Base-by-base conservation (phyloP, 2,888 invertebrate species). In the Gibbula magus region DNA sequence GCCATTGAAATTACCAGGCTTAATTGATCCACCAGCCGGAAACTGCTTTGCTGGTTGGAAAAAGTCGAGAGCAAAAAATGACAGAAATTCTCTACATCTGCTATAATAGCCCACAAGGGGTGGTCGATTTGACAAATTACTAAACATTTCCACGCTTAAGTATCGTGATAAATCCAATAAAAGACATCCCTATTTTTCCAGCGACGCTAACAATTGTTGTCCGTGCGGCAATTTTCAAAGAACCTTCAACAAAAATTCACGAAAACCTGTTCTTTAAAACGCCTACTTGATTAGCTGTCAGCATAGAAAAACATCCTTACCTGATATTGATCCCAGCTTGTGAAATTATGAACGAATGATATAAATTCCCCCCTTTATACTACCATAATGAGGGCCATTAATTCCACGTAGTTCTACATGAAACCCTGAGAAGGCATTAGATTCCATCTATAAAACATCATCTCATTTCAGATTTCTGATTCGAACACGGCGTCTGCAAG, bases 51-150 rank as follows among this genome's bases (percentile, higher is more conserved):
- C 25, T 25, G 61, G 61, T 29, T 25, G 61, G 29, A 61, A 61
- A 56, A 61, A 61, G 4, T 61, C 61, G 25, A 10, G 61, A 29
- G 29, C n/a, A 70, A 39, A 39, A 35, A 39, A 35, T 13, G 35
- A 16, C 1, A n/a, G 20, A 70, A n/a, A 13, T 35, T 32, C 32
- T 32, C 20, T 35, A 32, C 70, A 70, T 39, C 70, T 70, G 70
- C 70, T 35, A 20, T 32, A 39, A 70, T 70, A 35, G 20, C 70
- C 70, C 70, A 70, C 70, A 70, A 70, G 70, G 70, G 70, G 39
- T 20, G 35, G 35, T 10, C 70, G 29, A 35, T 70, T 70, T 70
- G 70, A 35, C 35, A 20, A 70, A 70, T 70, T 70, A 70, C 32
- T 35, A 70, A 70, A 35, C 35, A 70, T 70, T 32, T 70, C 70